phyloP scores from a whole-genome alignment of 2,113 vertebrate genomes.

The Tonatia bakeri region DNA sequence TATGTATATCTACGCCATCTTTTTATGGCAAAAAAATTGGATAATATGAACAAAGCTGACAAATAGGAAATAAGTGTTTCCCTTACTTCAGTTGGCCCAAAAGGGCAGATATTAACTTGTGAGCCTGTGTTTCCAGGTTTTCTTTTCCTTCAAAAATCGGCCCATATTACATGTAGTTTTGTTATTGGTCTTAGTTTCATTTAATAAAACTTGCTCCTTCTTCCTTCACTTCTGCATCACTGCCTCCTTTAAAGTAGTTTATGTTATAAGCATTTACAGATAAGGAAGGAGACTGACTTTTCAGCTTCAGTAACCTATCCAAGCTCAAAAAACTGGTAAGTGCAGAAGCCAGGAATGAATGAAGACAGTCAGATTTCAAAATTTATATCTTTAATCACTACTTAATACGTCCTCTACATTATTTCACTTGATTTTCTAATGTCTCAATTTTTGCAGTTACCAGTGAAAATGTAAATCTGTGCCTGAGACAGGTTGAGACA shows the following conservation, averaged over 20 bases:
- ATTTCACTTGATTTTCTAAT: neutral
- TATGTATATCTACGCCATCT: neutral
- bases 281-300: neutral
- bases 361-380: neutral
- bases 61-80: neutral
- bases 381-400: neutral
- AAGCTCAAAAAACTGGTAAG: neutral
- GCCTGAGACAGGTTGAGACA: neutral
- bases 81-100: neutral
- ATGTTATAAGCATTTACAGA: neutral
- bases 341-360: neutral
- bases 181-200: neutral
- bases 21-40: neutral
- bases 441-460: neutral
- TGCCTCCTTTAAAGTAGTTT: neutral
- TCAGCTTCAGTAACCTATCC: neutral
- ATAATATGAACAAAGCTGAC: neutral
- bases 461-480: neutral
- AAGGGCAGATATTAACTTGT: neutral
- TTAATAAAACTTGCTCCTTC: neutral
- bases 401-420: neutral
- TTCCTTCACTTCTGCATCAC: neutral
- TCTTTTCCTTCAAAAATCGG: neutral
- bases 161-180: neutral
- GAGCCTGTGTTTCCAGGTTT: neutral